These are phyloP conservation scores for Gambusia yucatana DNA, from an alignment of 2,797 vertebrate species.

Conservation along the genomic window DNA sequence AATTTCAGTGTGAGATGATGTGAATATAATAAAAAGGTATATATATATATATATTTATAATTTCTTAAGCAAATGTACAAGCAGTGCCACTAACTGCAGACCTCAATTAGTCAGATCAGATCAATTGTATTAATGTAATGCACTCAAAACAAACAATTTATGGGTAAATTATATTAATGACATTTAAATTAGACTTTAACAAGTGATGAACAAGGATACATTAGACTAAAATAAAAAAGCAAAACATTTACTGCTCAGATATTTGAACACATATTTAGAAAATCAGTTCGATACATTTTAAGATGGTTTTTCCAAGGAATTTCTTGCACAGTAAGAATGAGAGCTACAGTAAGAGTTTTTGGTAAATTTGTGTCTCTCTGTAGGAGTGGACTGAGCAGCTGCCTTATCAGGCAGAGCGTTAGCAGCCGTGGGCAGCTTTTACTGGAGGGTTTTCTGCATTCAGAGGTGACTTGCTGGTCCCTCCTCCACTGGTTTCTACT, in stretches of 20 bases:
- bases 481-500: conserved; percentile 70
- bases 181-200: not conserved
- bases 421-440: conserved; percentile 63
- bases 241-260: not conserved
- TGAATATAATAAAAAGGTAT: not conserved
- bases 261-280: not conserved
- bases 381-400: conserved; percentile 48
- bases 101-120: not conserved
- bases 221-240: not conserved
- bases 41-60: not conserved
- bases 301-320: not conserved
- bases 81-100: not conserved
- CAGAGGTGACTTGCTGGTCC: conserved; percentile 64
- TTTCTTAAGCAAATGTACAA: not conserved
- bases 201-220: not conserved
- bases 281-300: not conserved
- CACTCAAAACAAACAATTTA: not conserved
- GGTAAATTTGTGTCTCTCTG: conserved; percentile 48
- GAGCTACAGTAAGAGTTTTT: conserved; percentile 13
- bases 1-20: not conserved
- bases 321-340: not conserved
- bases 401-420: conserved; percentile 30
- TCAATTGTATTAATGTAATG: not conserved
- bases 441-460: conserved; percentile 60
- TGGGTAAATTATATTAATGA: not conserved